A percentile compares a stretch with the other conserved stretches of the same genome.
Conservation (phyloP, 2,113 vertebrate species). For the Catharus fuscescens region DNA sequence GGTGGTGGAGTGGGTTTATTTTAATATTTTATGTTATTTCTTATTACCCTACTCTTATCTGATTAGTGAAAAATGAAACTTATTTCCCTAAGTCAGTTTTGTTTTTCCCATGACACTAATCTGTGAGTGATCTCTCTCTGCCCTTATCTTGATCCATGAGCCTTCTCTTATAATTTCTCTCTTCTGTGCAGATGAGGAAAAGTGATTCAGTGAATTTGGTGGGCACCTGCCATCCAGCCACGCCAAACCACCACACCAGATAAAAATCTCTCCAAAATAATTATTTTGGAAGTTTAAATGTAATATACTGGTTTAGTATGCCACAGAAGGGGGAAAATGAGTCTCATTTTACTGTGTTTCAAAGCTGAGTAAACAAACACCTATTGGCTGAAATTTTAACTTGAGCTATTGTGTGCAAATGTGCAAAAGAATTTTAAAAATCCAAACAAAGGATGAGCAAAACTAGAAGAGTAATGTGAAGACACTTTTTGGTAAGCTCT, state of each 20-base stretch:
- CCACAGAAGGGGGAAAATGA: background rate
- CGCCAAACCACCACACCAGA: background rate
- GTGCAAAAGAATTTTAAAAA: background rate
- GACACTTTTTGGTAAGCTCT: background rate
- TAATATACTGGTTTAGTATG: background rate
- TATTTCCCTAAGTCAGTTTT: background rate
- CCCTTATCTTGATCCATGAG: background rate
- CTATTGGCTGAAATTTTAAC: background rate
- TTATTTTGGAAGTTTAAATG: background rate
- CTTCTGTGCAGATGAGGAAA: background rate
- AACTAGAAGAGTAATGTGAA: background rate
- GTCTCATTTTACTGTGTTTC: background rate
- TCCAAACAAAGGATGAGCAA: background rate
- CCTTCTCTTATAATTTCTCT: background rate
- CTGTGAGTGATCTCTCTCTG: background rate
- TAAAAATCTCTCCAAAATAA: background rate
- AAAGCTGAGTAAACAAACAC: background rate
- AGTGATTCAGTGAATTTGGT: background rate
- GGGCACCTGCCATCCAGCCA: background rate
- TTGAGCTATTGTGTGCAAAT: background rate
- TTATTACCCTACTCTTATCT: background rate
- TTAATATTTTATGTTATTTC: background rate
- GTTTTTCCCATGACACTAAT: background rate
- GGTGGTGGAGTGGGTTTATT: fast-evolving
- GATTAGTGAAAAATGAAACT: background rate